phyloP scores from a whole-genome alignment of 2,113 vertebrate genomes.

The Bubo blakistoni region DNA sequence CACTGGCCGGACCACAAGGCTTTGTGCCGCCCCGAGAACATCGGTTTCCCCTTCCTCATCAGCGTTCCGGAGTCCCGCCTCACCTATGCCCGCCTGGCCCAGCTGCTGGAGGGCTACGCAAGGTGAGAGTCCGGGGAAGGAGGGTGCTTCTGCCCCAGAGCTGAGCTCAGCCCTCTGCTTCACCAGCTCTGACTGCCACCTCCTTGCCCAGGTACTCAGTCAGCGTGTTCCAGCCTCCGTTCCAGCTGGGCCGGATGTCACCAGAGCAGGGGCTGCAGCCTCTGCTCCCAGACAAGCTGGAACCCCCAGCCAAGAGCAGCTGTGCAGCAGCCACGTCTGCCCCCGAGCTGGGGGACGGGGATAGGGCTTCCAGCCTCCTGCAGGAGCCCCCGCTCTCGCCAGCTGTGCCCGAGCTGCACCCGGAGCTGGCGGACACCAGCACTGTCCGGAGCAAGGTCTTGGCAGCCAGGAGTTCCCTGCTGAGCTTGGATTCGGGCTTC shows the following conservation, averaged over 20 bases:
- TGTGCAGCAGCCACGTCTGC: conserved; percentile 22
- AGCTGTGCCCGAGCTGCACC: conserved; percentile 58
- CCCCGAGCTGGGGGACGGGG: conserved; percentile 61
- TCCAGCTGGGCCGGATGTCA: conserved; percentile 87
- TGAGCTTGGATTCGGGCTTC: conserved; percentile 83
- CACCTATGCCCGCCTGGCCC: conserved; percentile 85
- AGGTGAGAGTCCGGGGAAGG: conserved; percentile 74
- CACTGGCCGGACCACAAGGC: conserved; percentile 93
- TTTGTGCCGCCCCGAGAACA: conserved; percentile 88
- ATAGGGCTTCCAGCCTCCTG: conserved; percentile 56
- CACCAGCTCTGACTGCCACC: neutral
- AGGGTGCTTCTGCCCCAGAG: accelerated
- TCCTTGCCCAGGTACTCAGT: conserved; percentile 83
- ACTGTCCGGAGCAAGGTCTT: conserved; percentile 57
- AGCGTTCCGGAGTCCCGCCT: conserved; percentile 92
- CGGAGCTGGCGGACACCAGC: conserved; percentile 41
- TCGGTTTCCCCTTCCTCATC: conserved; percentile 93
- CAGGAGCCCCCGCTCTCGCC: conserved; percentile 61
- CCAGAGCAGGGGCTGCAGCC: conserved; percentile 78
- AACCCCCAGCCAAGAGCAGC: conserved; percentile 52
- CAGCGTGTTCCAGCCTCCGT: conserved; percentile 96
- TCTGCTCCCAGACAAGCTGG: conserved; percentile 54
- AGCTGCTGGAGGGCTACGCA: conserved; percentile 91
- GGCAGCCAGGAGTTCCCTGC: conserved; percentile 64
- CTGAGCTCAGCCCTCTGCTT: neutral